These are phyloP conservation scores for Ernsta delagoae DNA, from an alignment of 2,888 invertebrate genomes.

Conservation along the genomic window DNA sequence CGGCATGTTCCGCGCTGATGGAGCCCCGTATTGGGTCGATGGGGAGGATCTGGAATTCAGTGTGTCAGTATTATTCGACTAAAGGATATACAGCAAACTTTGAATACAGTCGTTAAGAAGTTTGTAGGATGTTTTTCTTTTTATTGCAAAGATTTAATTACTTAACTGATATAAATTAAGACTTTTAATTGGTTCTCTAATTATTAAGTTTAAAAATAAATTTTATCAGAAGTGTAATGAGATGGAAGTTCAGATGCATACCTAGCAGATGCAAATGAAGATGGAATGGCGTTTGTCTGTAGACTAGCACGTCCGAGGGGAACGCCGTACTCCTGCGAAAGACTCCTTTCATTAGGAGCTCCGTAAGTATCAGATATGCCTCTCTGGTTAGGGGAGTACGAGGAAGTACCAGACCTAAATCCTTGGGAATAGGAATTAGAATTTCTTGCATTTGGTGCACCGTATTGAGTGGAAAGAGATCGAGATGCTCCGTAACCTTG, in stretches of 20 bases:
- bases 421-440: conserved; percentile 53
- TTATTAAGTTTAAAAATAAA: too few relatives aligned
- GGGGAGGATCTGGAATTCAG: conserved; percentile 55
- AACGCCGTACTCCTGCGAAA: conserved; percentile 77
- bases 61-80: neutral
- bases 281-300: conserved; percentile 63
- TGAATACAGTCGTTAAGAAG: too few relatives aligned
- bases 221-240: neutral
- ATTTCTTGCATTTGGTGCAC: conserved; percentile 52
- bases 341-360: conserved; percentile 44
- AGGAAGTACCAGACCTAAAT: conserved; percentile 56
- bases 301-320: conserved; percentile 62
- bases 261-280: conserved; percentile 54
- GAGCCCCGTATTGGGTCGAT: conserved; percentile 60
- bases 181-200: too few relatives aligned
- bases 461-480: conserved; percentile 52
- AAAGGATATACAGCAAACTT: neutral
- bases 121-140: too few relatives aligned
- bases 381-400: conserved; percentile 52
- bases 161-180: too few relatives aligned
- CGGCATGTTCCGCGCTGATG: conserved; percentile 67
- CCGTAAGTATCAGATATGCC: conserved; percentile 56
- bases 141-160: too few relatives aligned
- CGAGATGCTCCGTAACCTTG: conserved; percentile 50
- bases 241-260: neutral